Evolutionary conservation across 2,888 invertebrate genomes (phyloP).

Genomic region (Caenorhabditis uteleia): DNA sequence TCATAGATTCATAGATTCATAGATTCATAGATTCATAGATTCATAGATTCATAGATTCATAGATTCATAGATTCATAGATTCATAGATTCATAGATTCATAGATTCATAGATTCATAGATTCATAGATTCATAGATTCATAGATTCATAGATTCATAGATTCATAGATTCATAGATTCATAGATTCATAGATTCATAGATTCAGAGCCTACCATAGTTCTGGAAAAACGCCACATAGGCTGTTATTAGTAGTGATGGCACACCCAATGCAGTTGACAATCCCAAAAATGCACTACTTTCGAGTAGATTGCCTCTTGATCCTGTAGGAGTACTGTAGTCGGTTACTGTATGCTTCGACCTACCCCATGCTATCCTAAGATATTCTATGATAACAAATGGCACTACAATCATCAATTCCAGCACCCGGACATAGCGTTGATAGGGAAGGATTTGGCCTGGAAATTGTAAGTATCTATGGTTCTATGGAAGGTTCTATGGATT

Average conservation of each 20-base stretch:
- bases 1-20: neutral
- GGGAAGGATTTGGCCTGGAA: constrained; percentile 45
- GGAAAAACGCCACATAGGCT: constrained; percentile 40
- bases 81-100: neutral
- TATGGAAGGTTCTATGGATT: too few relatives aligned
- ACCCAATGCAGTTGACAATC: constrained; percentile 27
- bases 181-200: neutral
- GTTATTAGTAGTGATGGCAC: constrained; percentile 29
- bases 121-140: neutral
- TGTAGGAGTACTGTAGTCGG: constrained; percentile 6
- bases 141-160: neutral
- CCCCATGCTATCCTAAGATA: constrained; percentile 59
- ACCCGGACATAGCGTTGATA: constrained; percentile 54
- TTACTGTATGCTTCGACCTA: constrained; percentile 11
- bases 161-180: neutral
- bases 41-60: neutral
- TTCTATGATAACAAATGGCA: constrained; percentile 56
- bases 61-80: neutral
- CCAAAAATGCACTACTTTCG: constrained; percentile 41
- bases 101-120: neutral
- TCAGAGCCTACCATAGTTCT: constrained; percentile 35
- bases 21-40: too few relatives aligned
- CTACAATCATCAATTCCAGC: constrained; percentile 52
- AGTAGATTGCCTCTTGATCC: constrained; percentile 41
- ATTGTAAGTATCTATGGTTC: too few relatives aligned